Evolutionary conservation across 2,888 invertebrate species (phyloP), one percentile per base, ranked within the genome.

Genomic region (Philhelius pedissequus): DNA sequence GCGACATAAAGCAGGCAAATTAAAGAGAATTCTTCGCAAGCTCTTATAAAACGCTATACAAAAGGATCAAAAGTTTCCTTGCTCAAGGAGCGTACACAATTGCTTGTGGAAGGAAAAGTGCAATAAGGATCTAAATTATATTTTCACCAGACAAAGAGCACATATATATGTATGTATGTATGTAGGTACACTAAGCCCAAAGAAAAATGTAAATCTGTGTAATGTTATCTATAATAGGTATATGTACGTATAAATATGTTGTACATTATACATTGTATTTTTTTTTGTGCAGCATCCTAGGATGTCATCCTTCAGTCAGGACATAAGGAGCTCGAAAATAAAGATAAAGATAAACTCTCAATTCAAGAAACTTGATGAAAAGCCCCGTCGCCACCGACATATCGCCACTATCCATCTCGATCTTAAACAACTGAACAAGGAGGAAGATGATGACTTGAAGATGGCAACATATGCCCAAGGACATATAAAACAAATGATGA

Each of bases 71-170:
- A 68, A 66, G 62, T 27, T 32, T 22, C 18, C 30, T 54, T 8
- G 50, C 43, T 79, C 18, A 66, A 62, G 38, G 6, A 48, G 54
- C 25, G 43, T 15, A 68, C 58, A 79, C 60, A 60, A 74, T 62
- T 66, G 40, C 70, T 76, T 66, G 70, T 66, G 56, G 75, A 75
- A 58, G 70, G 75, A 70, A 70, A 81, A 81, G 80, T 81, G 80
- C 80, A 81, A 81, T 81, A 81, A 81, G 75, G 75, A 76, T 70
- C 75, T 76, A 81, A 81, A 81, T 81, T 81, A 81, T 81, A 76
- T 81, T 81, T 81, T 50, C 56, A 60, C 64, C 70, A 58, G 50
- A 66, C 81, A 75, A 81, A 81, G 70, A 81, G 20, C 13, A 60
- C 15, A 30, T 15, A 27, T 15, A 15, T 4, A 7, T 15, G 6